These are phyloP conservation scores for Chironomus riparius DNA, from an alignment of 2,888 invertebrate species.

Conservation along the genomic window DNA sequence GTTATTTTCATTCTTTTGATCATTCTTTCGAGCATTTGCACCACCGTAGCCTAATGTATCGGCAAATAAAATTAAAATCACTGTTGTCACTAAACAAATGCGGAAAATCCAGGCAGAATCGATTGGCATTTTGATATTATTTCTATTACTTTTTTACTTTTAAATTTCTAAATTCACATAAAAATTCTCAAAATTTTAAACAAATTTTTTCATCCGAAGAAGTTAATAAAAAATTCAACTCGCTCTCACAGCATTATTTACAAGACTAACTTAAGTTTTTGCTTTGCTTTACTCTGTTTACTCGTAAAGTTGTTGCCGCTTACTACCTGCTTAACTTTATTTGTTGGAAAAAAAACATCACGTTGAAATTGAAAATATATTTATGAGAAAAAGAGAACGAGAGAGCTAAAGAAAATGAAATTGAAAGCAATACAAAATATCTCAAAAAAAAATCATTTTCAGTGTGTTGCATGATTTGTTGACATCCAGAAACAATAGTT, in stretches of 20 bases:
- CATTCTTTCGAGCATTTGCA: conserved; percentile 36
- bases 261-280: not conserved
- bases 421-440: not conserved
- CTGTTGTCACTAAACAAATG: conserved; percentile 38
- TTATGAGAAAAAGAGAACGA: not conserved
- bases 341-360: too few relatives aligned
- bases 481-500: not conserved
- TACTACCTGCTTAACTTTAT: not conserved
- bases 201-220: not conserved
- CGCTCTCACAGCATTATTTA: conserved; percentile 15
- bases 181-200: not conserved
- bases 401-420: not conserved
- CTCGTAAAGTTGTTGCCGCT: not conserved
- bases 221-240: not conserved
- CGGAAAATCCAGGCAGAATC: conserved; percentile 43
- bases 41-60: conserved; percentile 41
- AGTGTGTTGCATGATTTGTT: too few relatives aligned
- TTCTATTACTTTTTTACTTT: not conserved
- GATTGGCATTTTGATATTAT: conserved; percentile 31
- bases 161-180: not conserved
- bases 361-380: too few relatives aligned
- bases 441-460: not conserved
- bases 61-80: conserved; percentile 40
- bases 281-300: not conserved
- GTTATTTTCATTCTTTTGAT: conserved; percentile 15